Evolutionary conservation across 2,888 invertebrate species (phyloP).

Genomic region (Cantharis lateralis): DNA sequence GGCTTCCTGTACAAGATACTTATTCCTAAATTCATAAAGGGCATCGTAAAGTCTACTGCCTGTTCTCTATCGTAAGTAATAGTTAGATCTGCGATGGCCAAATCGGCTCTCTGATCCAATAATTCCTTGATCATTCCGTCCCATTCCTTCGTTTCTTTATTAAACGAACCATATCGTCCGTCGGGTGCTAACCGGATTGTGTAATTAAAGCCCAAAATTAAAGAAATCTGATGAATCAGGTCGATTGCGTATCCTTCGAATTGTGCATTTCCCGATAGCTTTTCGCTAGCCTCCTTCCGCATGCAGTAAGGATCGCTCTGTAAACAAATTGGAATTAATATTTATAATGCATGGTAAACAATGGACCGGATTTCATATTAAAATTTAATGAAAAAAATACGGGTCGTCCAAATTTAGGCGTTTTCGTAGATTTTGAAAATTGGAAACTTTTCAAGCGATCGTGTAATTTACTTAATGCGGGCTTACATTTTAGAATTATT

Average conservation of each 20-base stretch:
- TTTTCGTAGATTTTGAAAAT: not conserved
- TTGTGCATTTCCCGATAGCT: constrained; percentile 85
- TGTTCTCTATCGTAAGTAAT: constrained; percentile 95
- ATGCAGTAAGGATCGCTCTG: constrained; percentile 97
- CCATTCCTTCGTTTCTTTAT: constrained; percentile 85
- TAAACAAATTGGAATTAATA: constrained; percentile 11
- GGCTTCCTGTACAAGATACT: constrained; percentile 95
- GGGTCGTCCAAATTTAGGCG: too few relatives aligned
- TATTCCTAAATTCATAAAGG: constrained; percentile 98
- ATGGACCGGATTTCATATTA: not conserved
- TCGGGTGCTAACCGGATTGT: constrained; percentile 85
- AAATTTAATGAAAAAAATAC: not conserved
- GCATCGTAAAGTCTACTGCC: constrained; percentile 97
- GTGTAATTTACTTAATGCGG: not conserved
- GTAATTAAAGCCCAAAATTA: constrained; percentile 85
- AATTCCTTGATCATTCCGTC: constrained; percentile 90
- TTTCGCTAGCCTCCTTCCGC: constrained; percentile 85
- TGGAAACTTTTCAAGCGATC: not conserved
- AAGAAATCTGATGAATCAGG: constrained; percentile 89
- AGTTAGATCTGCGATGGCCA: constrained; percentile 96
- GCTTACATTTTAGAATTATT: not conserved
- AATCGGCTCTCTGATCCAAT: constrained; percentile 87
- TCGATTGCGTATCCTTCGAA: constrained; percentile 96
- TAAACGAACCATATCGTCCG: constrained; percentile 81
- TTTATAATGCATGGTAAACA: not conserved